Percentiles rank a stretch among this genome's conserved stretches.
phyloP scores from a whole-genome alignment of 2,888 invertebrate genomes.

The Meiosimyza decipiens region DNA sequence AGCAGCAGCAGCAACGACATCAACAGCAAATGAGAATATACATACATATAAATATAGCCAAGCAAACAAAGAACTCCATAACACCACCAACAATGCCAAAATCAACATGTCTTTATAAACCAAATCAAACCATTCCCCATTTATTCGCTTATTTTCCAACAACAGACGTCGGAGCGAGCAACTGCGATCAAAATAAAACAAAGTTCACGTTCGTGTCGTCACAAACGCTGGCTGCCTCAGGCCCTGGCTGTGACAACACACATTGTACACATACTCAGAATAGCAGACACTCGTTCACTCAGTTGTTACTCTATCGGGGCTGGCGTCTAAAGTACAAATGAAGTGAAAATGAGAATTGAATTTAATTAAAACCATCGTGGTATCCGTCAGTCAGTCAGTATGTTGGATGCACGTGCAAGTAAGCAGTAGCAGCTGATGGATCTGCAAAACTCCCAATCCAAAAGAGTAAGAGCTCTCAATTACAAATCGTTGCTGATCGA shows the following conservation, averaged over 20 bases:
- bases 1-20: neutral
- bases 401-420: neutral
- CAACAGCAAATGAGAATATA: neutral
- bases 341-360: constrained; percentile 10
- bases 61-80: constrained; percentile 2
- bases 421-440: neutral
- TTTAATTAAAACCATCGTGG: constrained; percentile 6
- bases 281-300: constrained; percentile 34
- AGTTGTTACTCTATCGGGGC: constrained; percentile 12
- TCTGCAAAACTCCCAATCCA: neutral
- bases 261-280: constrained; percentile 24
- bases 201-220: constrained; percentile 53
- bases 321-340: constrained; percentile 23
- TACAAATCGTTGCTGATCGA: too few relatives aligned
- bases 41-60: neutral
- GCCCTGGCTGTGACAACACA: constrained; percentile 26
- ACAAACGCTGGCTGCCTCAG: constrained; percentile 43
- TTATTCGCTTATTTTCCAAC: constrained; percentile 22
- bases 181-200: constrained; percentile 39
- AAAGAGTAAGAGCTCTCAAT: neutral
- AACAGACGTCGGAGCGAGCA: constrained; percentile 32
- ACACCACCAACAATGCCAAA: neutral
- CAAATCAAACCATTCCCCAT: constrained; percentile 1
- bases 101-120: neutral
- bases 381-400: neutral